Conservation (phyloP, 2,888 invertebrate species). For the Eubasilissa splendida region DNA sequence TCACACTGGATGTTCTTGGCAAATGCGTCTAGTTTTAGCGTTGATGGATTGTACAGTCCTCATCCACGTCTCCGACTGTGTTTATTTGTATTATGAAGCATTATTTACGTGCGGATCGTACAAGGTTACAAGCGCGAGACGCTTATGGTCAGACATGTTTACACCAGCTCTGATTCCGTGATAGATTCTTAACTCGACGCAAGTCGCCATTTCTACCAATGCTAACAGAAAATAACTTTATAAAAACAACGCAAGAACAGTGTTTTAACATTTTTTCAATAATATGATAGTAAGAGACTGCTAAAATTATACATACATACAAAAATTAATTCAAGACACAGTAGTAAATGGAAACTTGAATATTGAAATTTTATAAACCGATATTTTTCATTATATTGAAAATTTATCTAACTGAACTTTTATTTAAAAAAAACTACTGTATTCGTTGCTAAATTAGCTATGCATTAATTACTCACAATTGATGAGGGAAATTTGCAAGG, state of each 20-base stretch:
- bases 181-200: not conserved
- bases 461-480: no score
- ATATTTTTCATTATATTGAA: no score
- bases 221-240: no score
- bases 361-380: no score
- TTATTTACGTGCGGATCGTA: constrained; percentile 25
- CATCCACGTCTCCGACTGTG: not conserved
- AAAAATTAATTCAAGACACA: no score
- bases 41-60: constrained; percentile 26
- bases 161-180: constrained; percentile 20
- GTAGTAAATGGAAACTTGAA: no score
- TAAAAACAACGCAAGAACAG: not conserved
- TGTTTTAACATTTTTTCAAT: no score
- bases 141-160: constrained; percentile 29
- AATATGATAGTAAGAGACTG: no score
- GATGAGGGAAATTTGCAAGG: not conserved
- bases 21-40: constrained; percentile 1
- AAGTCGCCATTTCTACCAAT: not conserved
- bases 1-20: constrained; percentile 7
- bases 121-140: constrained; percentile 33
- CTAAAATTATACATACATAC: no score
- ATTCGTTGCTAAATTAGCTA: no score
- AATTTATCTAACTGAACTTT: no score
- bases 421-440: no score
- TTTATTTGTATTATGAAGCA: constrained; percentile 7